These are phyloP conservation scores for Caiman crocodilus DNA, from an alignment of 2,797 vertebrate species.

Conservation along the genomic window DNA sequence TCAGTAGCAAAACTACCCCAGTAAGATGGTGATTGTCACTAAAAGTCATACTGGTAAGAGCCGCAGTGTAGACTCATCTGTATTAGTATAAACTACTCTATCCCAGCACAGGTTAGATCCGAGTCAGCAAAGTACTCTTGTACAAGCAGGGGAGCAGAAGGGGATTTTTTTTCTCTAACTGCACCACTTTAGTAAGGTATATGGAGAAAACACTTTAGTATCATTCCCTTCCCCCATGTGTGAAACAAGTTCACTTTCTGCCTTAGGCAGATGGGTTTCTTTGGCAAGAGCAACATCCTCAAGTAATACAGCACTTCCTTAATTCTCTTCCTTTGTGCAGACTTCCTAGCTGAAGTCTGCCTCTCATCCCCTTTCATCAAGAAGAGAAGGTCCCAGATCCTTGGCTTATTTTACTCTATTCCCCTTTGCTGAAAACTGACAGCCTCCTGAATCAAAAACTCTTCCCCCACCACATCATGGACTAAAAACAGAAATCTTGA, in stretches of 20 bases:
- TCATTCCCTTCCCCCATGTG: no score
- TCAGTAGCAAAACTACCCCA: no score
- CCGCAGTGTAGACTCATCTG: not conserved
- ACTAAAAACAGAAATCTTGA: no score
- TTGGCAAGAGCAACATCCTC: not conserved
- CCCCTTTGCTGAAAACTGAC: not conserved
- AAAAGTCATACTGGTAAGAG: not conserved
- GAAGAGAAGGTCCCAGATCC: not conserved
- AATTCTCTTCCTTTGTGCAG: no score
- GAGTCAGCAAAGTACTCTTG: not conserved
- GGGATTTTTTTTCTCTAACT: not conserved
- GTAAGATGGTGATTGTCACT: no score
- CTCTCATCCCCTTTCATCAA: conserved; percentile 26
- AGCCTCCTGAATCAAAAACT: not conserved
- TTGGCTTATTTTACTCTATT: not conserved
- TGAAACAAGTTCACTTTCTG: not conserved
- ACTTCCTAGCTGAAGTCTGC: not conserved
- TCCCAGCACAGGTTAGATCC: not conserved
- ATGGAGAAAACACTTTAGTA: not conserved
- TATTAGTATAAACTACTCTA: not conserved
- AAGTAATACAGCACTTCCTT: not conserved
- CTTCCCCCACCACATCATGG: no score
- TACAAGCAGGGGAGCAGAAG: no score
- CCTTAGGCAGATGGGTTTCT: not conserved
- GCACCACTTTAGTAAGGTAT: not conserved